Conservation (phyloP, 2,888 invertebrate species). For the Fissipunctia ypsillon region DNA sequence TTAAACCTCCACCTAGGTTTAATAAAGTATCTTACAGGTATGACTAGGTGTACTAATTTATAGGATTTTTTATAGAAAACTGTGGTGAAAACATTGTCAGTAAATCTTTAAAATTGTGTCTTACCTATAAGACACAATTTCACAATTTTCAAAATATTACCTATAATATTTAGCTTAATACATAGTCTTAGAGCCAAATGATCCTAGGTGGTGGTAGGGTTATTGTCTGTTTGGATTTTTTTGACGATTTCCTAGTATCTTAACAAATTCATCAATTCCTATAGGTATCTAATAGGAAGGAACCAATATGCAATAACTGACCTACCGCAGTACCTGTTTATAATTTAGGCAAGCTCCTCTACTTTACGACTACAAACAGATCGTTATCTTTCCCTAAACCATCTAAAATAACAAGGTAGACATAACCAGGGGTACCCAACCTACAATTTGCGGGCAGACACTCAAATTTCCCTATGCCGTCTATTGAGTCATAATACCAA, state of each 20-base stretch:
- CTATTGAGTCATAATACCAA: constrained; percentile 88
- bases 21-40: not conserved
- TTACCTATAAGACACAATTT: no score
- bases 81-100: not conserved
- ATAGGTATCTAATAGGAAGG: not conserved
- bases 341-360: not conserved
- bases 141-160: no score
- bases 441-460: constrained; percentile 85
- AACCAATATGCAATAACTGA: not conserved
- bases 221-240: not conserved
- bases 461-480: constrained; percentile 79
- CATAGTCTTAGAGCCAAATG: not conserved
- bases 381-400: constrained; percentile 32
- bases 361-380: not conserved
- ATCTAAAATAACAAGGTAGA: constrained; percentile 60
- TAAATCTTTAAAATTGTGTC: not conserved
- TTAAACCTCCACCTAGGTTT: no score
- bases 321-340: not conserved
- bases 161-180: not conserved
- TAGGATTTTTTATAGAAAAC: not conserved
- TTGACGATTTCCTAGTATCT: no score
- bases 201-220: no score
- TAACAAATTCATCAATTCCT: no score
- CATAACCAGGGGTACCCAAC: constrained; percentile 75
- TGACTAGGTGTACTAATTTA: not conserved